Percentiles rank a stretch among this genome's conserved stretches.
Evolutionary conservation across 2,113 vertebrate genomes (phyloP).

Genomic region (Podilymbus podiceps): DNA sequence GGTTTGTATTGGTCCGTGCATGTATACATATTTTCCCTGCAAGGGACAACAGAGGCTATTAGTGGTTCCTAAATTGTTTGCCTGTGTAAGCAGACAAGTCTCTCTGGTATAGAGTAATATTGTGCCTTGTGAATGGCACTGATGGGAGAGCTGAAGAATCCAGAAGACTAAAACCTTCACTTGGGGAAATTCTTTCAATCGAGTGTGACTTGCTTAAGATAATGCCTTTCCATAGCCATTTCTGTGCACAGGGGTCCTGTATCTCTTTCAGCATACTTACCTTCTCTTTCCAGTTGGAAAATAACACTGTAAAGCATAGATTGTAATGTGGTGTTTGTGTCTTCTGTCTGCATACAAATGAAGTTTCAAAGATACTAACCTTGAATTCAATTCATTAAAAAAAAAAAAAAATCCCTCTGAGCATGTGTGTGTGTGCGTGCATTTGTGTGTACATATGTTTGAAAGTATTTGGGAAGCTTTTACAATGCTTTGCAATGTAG

Average conservation of each 20-base stretch:
- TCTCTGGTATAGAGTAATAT: background rate
- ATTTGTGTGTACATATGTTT: background rate
- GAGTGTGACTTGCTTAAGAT: background rate
- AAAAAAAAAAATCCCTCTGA: background rate
- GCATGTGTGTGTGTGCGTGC: accelerated
- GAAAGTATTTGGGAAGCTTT: background rate
- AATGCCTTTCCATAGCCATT: background rate
- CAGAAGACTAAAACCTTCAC: background rate
- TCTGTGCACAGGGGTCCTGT: background rate
- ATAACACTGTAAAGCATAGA: background rate
- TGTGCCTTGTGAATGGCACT: background rate
- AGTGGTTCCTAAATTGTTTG: background rate
- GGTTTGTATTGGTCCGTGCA: background rate
- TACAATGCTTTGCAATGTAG: background rate
- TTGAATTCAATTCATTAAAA: background rate
- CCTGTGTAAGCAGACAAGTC: background rate
- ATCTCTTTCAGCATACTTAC: background rate
- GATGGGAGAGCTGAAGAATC: background rate
- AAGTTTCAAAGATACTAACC: background rate
- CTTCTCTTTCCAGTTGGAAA: background rate
- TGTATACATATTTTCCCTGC: background rate
- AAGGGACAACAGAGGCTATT: background rate
- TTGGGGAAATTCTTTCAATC: conserved; percentile 21
- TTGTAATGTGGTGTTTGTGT: background rate
- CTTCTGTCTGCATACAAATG: background rate